Percentiles rank a stretch among this genome's conserved stretches.
These are phyloP conservation scores for Patella caerulea DNA, from an alignment of 2,888 invertebrate species.

Conservation along the genomic window DNA sequence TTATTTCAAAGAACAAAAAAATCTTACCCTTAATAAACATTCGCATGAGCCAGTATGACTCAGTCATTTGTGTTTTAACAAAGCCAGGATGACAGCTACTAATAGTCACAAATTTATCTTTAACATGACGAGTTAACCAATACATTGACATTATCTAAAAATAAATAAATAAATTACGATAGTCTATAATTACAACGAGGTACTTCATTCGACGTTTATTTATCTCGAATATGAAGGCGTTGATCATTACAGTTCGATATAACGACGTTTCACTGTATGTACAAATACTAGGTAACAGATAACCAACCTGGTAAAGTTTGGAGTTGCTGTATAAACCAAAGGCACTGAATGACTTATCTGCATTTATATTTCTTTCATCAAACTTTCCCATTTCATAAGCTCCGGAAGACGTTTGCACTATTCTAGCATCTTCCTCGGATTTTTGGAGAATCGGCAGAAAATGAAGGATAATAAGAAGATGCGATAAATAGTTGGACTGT, in stretches of 20 bases:
- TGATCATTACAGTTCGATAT: too few species aligned
- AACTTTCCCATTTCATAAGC: background rate
- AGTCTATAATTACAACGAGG: too few species aligned
- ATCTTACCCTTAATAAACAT: too few species aligned
- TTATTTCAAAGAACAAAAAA: too few species aligned
- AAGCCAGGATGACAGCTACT: background rate
- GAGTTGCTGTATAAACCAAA: background rate
- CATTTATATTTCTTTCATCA: background rate
- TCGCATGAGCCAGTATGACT: background rate
- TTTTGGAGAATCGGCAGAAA: background rate
- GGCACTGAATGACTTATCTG: background rate
- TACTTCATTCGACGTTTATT: too few species aligned
- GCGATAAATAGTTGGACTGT: slow-evolving; percentile 4
- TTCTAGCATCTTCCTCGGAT: background rate
- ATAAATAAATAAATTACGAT: background rate
- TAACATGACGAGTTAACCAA: background rate
- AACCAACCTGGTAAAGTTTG: background rate
- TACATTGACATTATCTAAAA: background rate
- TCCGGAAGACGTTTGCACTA: background rate
- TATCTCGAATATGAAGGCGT: too few species aligned
- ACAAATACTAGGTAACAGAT: too few species aligned
- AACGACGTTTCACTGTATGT: too few species aligned
- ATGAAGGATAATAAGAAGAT: background rate
- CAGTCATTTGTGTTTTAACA: background rate
- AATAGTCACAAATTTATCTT: background rate